Evolutionary conservation across 2,888 invertebrate genomes (phyloP).

Genomic region (Pyrocoelia pectoralis): DNA sequence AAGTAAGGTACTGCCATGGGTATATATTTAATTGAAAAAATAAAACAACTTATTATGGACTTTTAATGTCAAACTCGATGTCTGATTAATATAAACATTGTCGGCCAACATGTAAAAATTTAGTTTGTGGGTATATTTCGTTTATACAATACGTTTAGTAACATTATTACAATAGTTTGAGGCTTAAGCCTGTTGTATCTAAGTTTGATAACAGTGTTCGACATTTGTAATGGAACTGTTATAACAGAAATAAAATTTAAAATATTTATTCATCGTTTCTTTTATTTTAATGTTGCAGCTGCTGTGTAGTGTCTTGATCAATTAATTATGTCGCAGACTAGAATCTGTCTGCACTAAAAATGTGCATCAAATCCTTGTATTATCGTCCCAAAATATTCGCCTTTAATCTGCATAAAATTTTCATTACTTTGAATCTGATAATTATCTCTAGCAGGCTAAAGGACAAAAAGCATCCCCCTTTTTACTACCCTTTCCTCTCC

Average conservation of each 20-base stretch:
- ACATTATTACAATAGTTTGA: constrained; percentile 50
- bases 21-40: constrained; percentile 32
- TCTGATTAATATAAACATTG: constrained; percentile 50
- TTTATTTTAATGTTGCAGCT: neutral
- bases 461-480: too few relatives aligned
- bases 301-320: too few relatives aligned
- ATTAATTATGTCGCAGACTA: too few relatives aligned
- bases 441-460: too few relatives aligned
- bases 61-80: constrained; percentile 50
- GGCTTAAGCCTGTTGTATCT: constrained; percentile 47
- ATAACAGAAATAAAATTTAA: constrained; percentile 48
- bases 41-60: constrained; percentile 35
- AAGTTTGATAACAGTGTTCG: constrained; percentile 53
- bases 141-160: constrained; percentile 46
- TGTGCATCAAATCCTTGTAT: too few relatives aligned
- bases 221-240: constrained; percentile 54
- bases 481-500: too few relatives aligned
- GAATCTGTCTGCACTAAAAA: too few relatives aligned
- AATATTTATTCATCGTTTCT: constrained; percentile 17
- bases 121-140: constrained; percentile 48
- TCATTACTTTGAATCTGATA: too few relatives aligned
- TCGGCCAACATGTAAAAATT: constrained; percentile 45
- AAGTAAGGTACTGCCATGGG: constrained; percentile 43
- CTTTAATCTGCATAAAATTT: too few relatives aligned
- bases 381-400: too few relatives aligned